Conservation (phyloP, 1,140 invertebrate species). For the Diabrotica undecimpunctata region DNA sequence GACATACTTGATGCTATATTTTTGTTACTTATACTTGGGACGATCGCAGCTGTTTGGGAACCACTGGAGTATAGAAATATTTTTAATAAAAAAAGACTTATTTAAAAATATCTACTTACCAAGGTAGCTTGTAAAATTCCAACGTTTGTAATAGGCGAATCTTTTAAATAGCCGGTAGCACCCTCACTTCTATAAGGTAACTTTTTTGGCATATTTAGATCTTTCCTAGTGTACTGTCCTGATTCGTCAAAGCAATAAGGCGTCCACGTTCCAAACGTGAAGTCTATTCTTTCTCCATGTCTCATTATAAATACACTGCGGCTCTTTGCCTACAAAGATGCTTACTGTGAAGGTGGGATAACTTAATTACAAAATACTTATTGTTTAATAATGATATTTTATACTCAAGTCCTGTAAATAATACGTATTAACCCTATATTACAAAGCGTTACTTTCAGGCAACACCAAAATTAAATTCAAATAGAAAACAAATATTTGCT, state of each 20-base stretch:
- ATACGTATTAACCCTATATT: not conserved
- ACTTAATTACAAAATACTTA: not conserved
- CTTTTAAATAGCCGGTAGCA: slow-evolving; percentile 69
- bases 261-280: slow-evolving; percentile 87
- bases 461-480: too few species aligned
- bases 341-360: not conserved
- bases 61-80: too few species aligned
- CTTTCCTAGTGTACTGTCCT: slow-evolving; percentile 73
- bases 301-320: slow-evolving; percentile 74
- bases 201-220: slow-evolving; percentile 83
- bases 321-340: slow-evolving; percentile 22
- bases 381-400: slow-evolving; percentile 1
- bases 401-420: too few species aligned
- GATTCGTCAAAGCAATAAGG: slow-evolving; percentile 80
- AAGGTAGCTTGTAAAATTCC: slow-evolving; percentile 68
- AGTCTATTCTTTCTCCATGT: slow-evolving; percentile 87
- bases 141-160: slow-evolving; percentile 84
- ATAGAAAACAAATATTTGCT: too few species aligned
- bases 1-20: too few species aligned
- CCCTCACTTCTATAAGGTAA: slow-evolving; percentile 60
- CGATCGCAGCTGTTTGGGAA: too few species aligned
- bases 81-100: too few species aligned
- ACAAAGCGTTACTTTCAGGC: too few species aligned
- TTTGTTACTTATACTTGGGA: too few species aligned
- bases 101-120: slow-evolving; percentile 41